These are phyloP conservation scores for Pseudorhiza aurosa DNA, from an alignment of 30 jellyfish, hydroid and myxozoan genomes.

Conservation along the genomic window DNA sequence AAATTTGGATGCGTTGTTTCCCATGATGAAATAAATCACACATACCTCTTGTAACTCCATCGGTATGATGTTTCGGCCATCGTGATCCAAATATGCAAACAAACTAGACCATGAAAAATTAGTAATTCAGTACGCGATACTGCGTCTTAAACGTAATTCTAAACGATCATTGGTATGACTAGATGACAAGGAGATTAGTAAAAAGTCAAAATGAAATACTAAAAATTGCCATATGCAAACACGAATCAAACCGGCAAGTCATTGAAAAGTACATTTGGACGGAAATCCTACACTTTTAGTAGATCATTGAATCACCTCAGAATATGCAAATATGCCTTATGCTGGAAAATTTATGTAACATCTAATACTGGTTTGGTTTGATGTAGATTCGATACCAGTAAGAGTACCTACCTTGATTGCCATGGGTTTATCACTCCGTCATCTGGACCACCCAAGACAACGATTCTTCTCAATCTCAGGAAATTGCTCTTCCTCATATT, in stretches of 20 bases:
- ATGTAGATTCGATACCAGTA: too few relatives aligned
- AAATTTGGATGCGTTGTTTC: too few relatives aligned
- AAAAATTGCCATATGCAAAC: too few relatives aligned
- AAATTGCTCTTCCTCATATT: conserved; percentile 55
- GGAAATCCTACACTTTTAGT: background rate
- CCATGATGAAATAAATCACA: background rate
- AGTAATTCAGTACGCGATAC: too few relatives aligned
- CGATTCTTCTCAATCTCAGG: conserved; percentile 64
- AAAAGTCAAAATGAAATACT: too few relatives aligned
- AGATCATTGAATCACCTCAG: background rate
- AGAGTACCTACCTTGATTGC: conserved; percentile 95
- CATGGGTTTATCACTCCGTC: conserved; percentile 98
- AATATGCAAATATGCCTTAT: background rate
- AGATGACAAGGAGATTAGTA: too few relatives aligned
- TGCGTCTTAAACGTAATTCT: too few relatives aligned
- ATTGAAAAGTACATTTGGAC: background rate
- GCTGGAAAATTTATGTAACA: too few relatives aligned
- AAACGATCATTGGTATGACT: too few relatives aligned
- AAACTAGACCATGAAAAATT: conserved; percentile 15
- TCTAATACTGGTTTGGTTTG: too few relatives aligned
- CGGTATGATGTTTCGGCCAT: conserved; percentile 38
- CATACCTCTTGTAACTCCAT: conserved; percentile 70
- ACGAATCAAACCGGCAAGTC: too few relatives aligned
- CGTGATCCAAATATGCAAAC: conserved; percentile 53
- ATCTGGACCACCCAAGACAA: conserved; percentile 92